Conservation (phyloP, 2,797 vertebrate species). For the Helarctos malayanus region DNA sequence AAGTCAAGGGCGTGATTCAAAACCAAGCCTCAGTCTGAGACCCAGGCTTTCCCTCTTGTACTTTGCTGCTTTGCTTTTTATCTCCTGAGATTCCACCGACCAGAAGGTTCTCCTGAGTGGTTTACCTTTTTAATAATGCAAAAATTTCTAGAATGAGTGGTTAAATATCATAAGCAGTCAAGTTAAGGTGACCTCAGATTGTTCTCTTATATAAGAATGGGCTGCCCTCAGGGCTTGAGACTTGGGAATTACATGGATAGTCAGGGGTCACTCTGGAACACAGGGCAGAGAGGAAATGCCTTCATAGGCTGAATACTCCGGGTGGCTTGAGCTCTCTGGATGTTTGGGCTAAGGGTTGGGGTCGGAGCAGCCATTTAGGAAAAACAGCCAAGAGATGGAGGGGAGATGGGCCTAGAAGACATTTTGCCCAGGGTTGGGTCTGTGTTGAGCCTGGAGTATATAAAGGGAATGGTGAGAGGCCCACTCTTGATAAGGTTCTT, state of each 20-base stretch:
- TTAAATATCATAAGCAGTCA: slow-evolving; percentile 21
- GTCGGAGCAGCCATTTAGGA: neutral
- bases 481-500: slow-evolving; percentile 7
- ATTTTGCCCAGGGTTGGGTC: neutral
- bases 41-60: neutral
- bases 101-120: neutral
- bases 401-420: neutral
- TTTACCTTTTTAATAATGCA: neutral
- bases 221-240: neutral
- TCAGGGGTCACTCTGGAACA: neutral
- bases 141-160: neutral
- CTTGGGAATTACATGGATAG: neutral
- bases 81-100: neutral
- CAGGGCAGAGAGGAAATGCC: neutral
- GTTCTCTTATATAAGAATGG: neutral
- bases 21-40: neutral
- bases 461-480: neutral
- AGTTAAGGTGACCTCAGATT: neutral
- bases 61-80: neutral
- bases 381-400: neutral
- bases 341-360: neutral
- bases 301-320: neutral
- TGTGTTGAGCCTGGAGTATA: neutral
- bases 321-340: neutral
- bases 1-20: neutral